Evolutionary conservation across 1,140 invertebrate genomes (phyloP), one percentile per base, ranked within the genome.

Genomic region (Semibalanus balanoides): DNA sequence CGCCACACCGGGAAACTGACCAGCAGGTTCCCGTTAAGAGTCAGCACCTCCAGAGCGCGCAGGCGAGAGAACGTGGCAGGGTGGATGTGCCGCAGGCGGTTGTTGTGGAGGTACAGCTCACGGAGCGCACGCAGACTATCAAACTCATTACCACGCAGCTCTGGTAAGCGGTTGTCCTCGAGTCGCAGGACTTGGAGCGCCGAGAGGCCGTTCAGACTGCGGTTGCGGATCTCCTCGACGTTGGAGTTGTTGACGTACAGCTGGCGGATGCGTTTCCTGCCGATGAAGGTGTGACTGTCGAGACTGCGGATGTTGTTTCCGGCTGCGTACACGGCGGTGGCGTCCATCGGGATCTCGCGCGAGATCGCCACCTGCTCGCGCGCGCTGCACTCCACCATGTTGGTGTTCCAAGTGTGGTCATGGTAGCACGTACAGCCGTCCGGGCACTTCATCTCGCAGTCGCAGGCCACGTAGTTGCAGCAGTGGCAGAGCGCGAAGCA

Each of bases 391-490:
- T 96, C 93, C 27, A 96, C 94, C 75, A 97, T 92, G 83, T 97
- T 96, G 25, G 92, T 91, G 27, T 92, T 91, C 94, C 94, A 97
- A 51, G 92, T 91, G 82, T 95, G 93, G 84, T 96, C 94, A 83
- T 96, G 93, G 86, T 94, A 96, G 82, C 94, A 96, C 28, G 92
- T 93, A 85, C 94, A 97, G 83, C 96, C 95, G 73, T 89, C 90
- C 27, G 94, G 94, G 83, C 94, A 97, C 74, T 92, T 95, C 93
- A 95, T 95, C 87, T 95, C 92, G 72, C 80, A 81, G 74, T 81
- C 93, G 86, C 94, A 97, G 74, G 94, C 93, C 83, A 95, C 93
- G 83, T 95, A 96, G 84, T 95, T 94, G 83, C 94, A 97, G 86
- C 94, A 96, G 82, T 96, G 93, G 81, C 94, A 96, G 73, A 95